Evolutionary conservation across 1,140 invertebrate genomes (phyloP), one percentile per base, ranked within the genome.

Genomic region (Micrasema longulum): DNA sequence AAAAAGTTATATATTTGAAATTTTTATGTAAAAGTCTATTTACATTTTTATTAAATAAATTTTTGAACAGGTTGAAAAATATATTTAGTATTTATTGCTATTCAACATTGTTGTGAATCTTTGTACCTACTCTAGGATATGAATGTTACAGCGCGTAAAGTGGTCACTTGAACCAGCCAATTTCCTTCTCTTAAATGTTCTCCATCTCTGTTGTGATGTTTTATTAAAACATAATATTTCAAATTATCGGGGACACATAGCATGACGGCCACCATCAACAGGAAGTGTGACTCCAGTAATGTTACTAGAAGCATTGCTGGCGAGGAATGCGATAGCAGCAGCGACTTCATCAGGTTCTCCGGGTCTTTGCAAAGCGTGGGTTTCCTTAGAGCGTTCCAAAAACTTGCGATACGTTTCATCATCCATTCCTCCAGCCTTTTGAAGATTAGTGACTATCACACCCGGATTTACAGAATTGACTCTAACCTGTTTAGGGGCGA

Each of bases 391-490:
- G 14, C 87, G 87, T 75, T 94, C 91, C 71, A 95, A 86, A 77
- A 95, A 95, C 77, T 89, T 80, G 43, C 85, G 80, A 83, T 96
- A 92, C 20, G 88, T 85, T 60, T 91, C 88, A 64, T 93, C 89
- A 73, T 79, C 82, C 82, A 96, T 86, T 4, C 94, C 94, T 26
- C 90, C 91, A 43, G 89, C 84, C 76, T 89, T 90, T 53, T 96
- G 94, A 11, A 96, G 77, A 77, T 95, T 91, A 6, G 94, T 95
- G 1, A 91, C 76, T 70, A 92, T 88, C 0, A 94, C 91, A 69
- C 92, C 94, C 26, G 95, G 95, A 83, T 95, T 95, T 0, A 96
- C 93, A 67, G 89, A 88, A 82, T 98, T 97, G 0, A 96, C 94
- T 72, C 95, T 83, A 0, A 97, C 91, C 74, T 92, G 88, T 83